Percentiles rank a stretch among this genome's conserved stretches.
These are phyloP conservation scores for Alentia gelatinosa DNA, from an alignment of 2,888 invertebrate species.

Conservation along the genomic window DNA sequence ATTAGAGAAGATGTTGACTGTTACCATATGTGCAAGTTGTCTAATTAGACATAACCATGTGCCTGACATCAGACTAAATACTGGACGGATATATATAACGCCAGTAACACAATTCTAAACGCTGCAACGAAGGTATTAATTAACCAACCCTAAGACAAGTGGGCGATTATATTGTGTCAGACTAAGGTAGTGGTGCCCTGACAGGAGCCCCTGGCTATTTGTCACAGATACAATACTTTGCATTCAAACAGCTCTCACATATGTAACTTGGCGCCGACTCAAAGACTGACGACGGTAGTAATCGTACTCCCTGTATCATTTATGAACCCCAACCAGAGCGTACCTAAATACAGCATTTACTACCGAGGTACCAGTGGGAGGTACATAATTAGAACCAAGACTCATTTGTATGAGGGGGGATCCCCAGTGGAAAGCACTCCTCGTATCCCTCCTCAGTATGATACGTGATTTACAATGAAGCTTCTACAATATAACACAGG, in stretches of 20 bases:
- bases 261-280: not conserved
- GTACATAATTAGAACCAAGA: not conserved
- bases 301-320: not conserved
- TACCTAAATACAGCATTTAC: not conserved
- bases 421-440: not conserved
- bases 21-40: too few relatives aligned
- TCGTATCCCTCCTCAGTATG: not conserved
- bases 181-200: not conserved
- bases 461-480: not conserved
- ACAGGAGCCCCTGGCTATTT: not conserved
- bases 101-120: too few relatives aligned
- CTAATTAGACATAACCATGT: too few relatives aligned
- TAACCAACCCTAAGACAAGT: not conserved
- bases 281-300: not conserved
- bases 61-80: too few relatives aligned
- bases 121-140: not conserved
- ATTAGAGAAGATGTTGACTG: too few relatives aligned
- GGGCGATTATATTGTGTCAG: not conserved
- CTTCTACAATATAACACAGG: not conserved
- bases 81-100: too few relatives aligned
- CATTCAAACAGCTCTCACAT: not conserved
- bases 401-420: not conserved
- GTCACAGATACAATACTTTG: not conserved
- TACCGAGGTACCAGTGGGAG: not conserved
- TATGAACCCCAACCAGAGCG: not conserved